A percentile compares a stretch with the other conserved stretches of the same genome.
phyloP scores from a whole-genome alignment of 1,140 invertebrate species.

The Stegodyphus mimosarum region DNA sequence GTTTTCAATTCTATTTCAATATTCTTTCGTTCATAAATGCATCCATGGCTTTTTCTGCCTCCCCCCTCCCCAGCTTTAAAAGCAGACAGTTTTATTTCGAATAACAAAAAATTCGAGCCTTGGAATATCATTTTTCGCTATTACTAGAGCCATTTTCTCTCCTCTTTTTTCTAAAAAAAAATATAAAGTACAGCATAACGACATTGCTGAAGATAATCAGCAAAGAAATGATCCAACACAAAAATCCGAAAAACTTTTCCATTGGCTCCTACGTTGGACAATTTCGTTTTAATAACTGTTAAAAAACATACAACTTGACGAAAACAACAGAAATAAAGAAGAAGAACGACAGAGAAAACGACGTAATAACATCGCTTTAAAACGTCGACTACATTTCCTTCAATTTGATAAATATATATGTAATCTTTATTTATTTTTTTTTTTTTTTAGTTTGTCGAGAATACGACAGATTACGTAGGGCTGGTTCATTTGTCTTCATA shows the following conservation, averaged over 20 bases:
- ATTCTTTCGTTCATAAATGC: too few species aligned
- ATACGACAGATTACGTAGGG: conserved; percentile 34
- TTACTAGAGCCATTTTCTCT: too few species aligned
- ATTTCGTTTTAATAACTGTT: conserved; percentile 54
- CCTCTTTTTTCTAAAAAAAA: too few species aligned
- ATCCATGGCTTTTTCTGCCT: too few species aligned
- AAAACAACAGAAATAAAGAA: not conserved
- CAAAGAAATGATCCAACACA: not conserved
- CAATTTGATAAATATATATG: conserved; percentile 38
- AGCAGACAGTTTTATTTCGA: too few species aligned
- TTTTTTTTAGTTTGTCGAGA: conserved; percentile 3
- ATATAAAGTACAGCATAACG: too few species aligned
- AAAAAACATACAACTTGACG: not conserved
- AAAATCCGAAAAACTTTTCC: not conserved
- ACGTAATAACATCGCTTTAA: conserved; percentile 45
- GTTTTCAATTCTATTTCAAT: too few species aligned
- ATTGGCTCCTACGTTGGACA: conserved; percentile 3
- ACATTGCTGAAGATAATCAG: too few species aligned
- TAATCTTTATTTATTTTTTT: conserved; percentile 6
- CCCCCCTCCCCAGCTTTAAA: too few species aligned
- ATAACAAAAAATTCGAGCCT: too few species aligned
- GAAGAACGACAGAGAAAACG: not conserved
- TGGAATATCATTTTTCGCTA: too few species aligned
- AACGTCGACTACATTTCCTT: conserved; percentile 49
- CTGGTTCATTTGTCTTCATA: conserved; percentile 46